Conservation (phyloP, 2,888 invertebrate species). For the Scaptodrosophila latifasciaeformis region DNA sequence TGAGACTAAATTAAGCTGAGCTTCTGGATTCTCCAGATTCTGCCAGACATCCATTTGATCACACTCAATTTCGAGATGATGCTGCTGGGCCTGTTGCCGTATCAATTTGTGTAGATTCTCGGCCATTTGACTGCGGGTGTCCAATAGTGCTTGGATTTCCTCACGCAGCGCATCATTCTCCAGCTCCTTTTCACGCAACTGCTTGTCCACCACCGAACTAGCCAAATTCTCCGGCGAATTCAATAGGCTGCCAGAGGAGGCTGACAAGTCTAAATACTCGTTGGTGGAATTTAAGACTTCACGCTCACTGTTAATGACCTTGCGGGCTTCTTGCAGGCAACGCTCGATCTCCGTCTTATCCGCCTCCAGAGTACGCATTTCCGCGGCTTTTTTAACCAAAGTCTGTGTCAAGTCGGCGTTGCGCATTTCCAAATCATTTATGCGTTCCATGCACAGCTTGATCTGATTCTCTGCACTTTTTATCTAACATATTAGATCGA, state of each 20-base stretch:
- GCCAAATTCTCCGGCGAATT: conserved; percentile 72
- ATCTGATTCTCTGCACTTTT: conserved; percentile 51
- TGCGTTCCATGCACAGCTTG: conserved; percentile 44
- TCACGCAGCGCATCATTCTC: conserved; percentile 61
- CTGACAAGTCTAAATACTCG: conserved; percentile 64
- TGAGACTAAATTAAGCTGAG: conserved; percentile 49
- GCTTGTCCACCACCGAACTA: conserved; percentile 71
- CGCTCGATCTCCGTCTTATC: conserved; percentile 66
- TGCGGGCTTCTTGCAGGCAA: conserved; percentile 65
- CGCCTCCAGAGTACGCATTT: conserved; percentile 53
- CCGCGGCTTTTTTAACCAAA: conserved; percentile 39
- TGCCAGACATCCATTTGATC: conserved; percentile 13
- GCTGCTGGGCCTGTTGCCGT: conserved; percentile 24
- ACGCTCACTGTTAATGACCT: conserved; percentile 44
- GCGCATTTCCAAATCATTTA: conserved; percentile 54
- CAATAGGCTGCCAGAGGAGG: conserved; percentile 51
- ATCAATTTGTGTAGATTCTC: conserved; percentile 8
- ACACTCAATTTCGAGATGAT: conserved; percentile 25
- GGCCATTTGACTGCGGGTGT: background rate
- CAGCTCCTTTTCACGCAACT: conserved; percentile 71
- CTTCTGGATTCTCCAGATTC: conserved; percentile 20
- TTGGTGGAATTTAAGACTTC: conserved; percentile 60
- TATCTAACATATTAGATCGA: conserved; percentile 38
- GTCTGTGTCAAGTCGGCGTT: conserved; percentile 40
- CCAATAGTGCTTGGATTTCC: conserved; percentile 33